Evolutionary conservation across 2,888 invertebrate genomes (phyloP).

Genomic region (Eristalis arbustorum): DNA sequence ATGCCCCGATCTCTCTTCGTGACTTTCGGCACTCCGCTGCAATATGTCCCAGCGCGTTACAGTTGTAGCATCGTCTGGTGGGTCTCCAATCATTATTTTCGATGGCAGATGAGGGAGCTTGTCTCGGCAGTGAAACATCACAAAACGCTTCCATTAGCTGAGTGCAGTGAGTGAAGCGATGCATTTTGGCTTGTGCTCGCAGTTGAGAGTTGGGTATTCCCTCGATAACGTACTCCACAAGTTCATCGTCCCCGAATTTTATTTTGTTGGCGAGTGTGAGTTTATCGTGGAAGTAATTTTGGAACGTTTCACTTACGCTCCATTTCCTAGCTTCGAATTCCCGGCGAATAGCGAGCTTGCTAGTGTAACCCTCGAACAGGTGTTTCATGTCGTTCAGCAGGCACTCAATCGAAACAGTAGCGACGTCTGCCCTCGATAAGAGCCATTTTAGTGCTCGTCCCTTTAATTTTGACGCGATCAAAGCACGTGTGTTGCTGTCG

Average conservation of each 20-base stretch:
- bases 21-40: slow-evolving; percentile 48
- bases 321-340: too few relatives aligned
- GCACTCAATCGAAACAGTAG: too few relatives aligned
- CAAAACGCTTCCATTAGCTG: neutral
- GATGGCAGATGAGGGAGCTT: neutral
- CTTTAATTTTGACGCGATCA: too few relatives aligned
- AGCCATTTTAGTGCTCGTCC: too few relatives aligned
- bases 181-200: neutral
- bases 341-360: too few relatives aligned
- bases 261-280: too few relatives aligned
- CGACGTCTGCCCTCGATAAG: too few relatives aligned
- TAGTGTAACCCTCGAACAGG: too few relatives aligned
- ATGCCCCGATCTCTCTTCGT: slow-evolving; percentile 26
- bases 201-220: neutral
- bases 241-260: neutral
- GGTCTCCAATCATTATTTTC: neutral
- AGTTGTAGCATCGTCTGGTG: slow-evolving; percentile 42
- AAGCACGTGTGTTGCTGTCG: too few relatives aligned
- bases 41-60: slow-evolving; percentile 43
- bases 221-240: neutral
- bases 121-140: neutral
- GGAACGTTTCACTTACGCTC: too few relatives aligned
- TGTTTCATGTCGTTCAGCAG: too few relatives aligned
- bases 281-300: too few relatives aligned
- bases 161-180: neutral